Evolutionary conservation across 2,797 vertebrate genomes (phyloP).

Genomic region (Pitangus sulphuratus): DNA sequence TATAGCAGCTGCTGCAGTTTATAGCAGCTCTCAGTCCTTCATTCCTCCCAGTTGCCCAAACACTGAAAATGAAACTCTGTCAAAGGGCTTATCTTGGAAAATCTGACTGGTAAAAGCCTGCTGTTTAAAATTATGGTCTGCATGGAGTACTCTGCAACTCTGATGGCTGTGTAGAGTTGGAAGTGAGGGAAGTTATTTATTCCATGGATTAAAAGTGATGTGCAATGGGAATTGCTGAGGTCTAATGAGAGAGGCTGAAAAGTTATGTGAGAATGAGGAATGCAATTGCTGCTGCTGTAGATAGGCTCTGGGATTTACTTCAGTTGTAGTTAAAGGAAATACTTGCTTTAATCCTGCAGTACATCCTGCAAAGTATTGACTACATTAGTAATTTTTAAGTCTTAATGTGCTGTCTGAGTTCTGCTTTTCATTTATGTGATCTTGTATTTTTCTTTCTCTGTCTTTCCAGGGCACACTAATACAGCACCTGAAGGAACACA

Average conservation of each 20-base stretch:
- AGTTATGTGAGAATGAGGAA: not conserved
- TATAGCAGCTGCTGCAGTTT: not conserved
- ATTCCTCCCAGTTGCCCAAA: not conserved
- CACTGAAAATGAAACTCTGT: not conserved
- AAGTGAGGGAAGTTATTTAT: not conserved
- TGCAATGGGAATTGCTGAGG: constrained; percentile 12
- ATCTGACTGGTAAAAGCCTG: not conserved
- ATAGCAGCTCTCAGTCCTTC: not conserved
- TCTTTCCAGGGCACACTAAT: constrained; percentile 89
- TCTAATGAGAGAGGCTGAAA: constrained; percentile 18
- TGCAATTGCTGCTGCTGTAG: constrained; percentile 3
- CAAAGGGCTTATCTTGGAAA: not conserved
- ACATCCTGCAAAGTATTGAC: not conserved
- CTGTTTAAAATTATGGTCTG: not conserved
- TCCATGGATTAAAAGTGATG: not conserved
- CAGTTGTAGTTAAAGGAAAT: not conserved
- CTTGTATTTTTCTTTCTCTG: not conserved
- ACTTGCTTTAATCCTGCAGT: not conserved
- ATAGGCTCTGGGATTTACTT: constrained; percentile 6
- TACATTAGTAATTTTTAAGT: not conserved
- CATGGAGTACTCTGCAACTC: not conserved
- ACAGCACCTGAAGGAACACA: constrained; percentile 94
- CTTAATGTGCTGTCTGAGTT: not conserved
- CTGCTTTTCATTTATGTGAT: not conserved
- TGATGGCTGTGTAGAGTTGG: not conserved